Percentiles rank a stretch among this genome's conserved stretches.
Evolutionary conservation across 1,140 invertebrate genomes (phyloP).

Genomic region (Eumeta japonica): DNA sequence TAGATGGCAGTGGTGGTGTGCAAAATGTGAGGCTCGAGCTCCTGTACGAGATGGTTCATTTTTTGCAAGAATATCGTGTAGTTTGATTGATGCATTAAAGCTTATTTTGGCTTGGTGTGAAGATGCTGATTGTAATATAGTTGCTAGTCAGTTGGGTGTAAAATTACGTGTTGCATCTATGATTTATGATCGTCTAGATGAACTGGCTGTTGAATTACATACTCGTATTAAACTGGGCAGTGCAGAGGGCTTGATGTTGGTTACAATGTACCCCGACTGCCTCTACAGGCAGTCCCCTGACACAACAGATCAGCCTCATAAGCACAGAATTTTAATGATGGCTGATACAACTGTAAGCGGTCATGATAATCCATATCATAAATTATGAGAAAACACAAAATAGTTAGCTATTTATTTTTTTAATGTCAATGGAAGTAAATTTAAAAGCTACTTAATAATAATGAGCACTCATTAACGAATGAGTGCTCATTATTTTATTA

Average conservation of each 20-base stretch:
- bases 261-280: conserved; percentile 43
- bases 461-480: too few relatives aligned
- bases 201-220: conserved; percentile 27
- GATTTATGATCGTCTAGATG: conserved; percentile 37
- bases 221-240: conserved; percentile 26
- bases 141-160: conserved; percentile 39
- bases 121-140: conserved; percentile 28
- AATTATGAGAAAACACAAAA: too few relatives aligned
- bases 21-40: conserved; percentile 32
- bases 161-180: conserved; percentile 28
- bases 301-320: conserved; percentile 38
- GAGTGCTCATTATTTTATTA: too few relatives aligned
- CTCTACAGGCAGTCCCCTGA: conserved; percentile 37
- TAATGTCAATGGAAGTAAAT: too few relatives aligned
- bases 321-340: conserved; percentile 40
- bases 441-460: too few relatives aligned
- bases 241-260: conserved; percentile 29
- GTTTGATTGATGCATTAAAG: conserved; percentile 35
- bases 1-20: conserved; percentile 43
- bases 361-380: too few relatives aligned
- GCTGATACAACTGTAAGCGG: conserved; percentile 49
- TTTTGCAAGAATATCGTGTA: conserved; percentile 38
- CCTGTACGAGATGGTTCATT: conserved; percentile 37
- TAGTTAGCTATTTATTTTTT: too few relatives aligned
- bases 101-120: conserved; percentile 43